Percentiles rank a stretch among this genome's conserved stretches.
Conservation (phyloP, 2,888 invertebrate genomes). For the Orthonychiurus folsomi region DNA sequence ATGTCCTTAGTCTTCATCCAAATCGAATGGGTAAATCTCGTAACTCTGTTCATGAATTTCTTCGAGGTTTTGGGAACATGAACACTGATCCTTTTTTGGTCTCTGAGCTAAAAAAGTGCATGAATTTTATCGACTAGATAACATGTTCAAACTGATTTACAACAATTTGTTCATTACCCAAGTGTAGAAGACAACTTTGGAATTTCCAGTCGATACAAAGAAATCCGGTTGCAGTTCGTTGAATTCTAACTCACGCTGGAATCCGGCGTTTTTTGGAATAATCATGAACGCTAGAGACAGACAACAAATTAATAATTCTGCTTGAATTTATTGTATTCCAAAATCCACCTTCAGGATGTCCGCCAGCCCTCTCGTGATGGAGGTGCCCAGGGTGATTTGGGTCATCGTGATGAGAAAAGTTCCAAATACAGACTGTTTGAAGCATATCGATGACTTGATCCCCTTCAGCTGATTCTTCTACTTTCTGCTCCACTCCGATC, state of each 20-base stretch:
- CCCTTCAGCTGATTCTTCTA: neutral
- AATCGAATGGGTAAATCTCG: constrained; percentile 26
- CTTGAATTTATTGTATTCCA: neutral
- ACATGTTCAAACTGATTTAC: too few relatives aligned
- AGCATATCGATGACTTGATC: neutral
- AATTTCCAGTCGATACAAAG: constrained; percentile 34
- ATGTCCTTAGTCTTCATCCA: constrained; percentile 31
- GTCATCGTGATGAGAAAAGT: neutral
- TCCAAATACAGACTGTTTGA: constrained; percentile 8
- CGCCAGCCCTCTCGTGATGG: neutral
- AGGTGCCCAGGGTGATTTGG: neutral
- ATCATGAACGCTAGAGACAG: neutral
- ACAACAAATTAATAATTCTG: neutral
- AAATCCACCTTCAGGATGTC: constrained; percentile 4
- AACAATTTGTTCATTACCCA: constrained; percentile 22
- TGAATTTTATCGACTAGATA: too few relatives aligned
- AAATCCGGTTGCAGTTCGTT: constrained; percentile 20
- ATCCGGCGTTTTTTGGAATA: constrained; percentile 22
- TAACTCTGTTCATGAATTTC: constrained; percentile 22
- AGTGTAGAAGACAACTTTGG: constrained; percentile 29
- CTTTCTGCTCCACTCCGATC: neutral
- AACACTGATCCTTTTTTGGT: constrained; percentile 9
- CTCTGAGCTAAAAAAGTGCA: constrained; percentile 10
- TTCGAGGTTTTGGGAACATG: constrained; percentile 22
- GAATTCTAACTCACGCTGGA: constrained; percentile 26